phyloP scores from a whole-genome alignment of 2,888 invertebrate species.

The Conops quadrifasciatus region DNA sequence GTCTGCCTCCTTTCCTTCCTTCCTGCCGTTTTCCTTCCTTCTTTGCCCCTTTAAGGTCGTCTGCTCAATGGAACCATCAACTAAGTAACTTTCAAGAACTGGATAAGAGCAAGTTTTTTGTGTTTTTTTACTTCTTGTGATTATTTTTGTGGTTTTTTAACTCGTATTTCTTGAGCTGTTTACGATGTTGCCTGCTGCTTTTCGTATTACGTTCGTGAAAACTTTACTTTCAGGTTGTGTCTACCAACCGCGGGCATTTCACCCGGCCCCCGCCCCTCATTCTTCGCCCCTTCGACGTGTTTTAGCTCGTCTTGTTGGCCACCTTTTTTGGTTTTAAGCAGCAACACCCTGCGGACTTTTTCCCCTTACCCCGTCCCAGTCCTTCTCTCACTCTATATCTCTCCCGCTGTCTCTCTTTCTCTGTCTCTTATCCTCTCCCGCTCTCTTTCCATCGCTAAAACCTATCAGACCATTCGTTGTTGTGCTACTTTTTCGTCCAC shows the following conservation, averaged over 20 bases:
- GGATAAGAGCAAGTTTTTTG: constrained; percentile 5
- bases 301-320: not conserved
- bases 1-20: not conserved
- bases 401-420: not conserved
- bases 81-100: constrained; percentile 17
- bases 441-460: too few relatives aligned
- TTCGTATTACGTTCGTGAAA: not conserved
- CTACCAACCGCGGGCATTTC: not conserved
- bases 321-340: not conserved
- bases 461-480: too few relatives aligned
- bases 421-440: too few relatives aligned
- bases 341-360: not conserved
- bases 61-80: constrained; percentile 28
- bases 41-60: constrained; percentile 30
- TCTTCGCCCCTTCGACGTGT: not conserved
- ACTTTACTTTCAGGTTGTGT: not conserved
- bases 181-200: not conserved
- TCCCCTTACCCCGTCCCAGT: not conserved
- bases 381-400: not conserved
- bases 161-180: not conserved
- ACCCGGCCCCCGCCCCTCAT: not conserved
- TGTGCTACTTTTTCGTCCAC: too few relatives aligned
- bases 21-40: constrained; percentile 1
- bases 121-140: constrained; percentile 2
- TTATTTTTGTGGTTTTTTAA: not conserved